A percentile compares a stretch with the other conserved stretches of the same genome.
These are phyloP conservation scores for Cercopithecus petaurista DNA, from an alignment of 2,797 vertebrate genomes.

Conservation along the genomic window DNA sequence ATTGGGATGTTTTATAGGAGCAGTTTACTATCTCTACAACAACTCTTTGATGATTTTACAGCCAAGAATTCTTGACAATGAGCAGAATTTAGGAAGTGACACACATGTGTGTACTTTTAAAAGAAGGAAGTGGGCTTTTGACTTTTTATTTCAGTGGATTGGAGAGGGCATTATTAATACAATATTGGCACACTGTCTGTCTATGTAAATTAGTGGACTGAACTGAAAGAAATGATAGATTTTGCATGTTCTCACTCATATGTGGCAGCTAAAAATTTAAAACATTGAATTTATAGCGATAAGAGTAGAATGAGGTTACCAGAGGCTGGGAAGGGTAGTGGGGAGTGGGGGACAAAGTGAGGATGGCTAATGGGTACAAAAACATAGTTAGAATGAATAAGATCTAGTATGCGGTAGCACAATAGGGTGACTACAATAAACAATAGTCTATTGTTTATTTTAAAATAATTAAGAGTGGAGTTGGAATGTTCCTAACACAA, in stretches of 20 bases:
- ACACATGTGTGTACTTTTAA: conserved; percentile 50
- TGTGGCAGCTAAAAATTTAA: neutral
- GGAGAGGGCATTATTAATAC: conserved; percentile 32
- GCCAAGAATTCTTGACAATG: conserved; percentile 17
- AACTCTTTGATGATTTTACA: neutral
- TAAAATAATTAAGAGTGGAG: neutral
- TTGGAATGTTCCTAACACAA: neutral
- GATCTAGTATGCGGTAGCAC: neutral
- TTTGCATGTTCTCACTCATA: neutral
- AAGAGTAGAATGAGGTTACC: neutral
- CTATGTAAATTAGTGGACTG: conserved; percentile 67
- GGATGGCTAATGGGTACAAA: neutral
- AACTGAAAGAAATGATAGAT: conserved; percentile 35
- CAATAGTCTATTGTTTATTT: neutral
- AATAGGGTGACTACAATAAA: neutral
- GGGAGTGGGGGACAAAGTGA: neutral
- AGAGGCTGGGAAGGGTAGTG: neutral
- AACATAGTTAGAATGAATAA: neutral
- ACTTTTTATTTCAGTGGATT: conserved; percentile 27
- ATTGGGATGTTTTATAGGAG: neutral
- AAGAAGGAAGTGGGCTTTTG: conserved; percentile 66
- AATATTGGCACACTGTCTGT: conserved; percentile 29
- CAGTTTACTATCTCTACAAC: neutral
- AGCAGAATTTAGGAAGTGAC: conserved; percentile 68
- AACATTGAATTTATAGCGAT: neutral